phyloP scores from a whole-genome alignment of 2,113 vertebrate genomes.

The Buteo buteo region DNA sequence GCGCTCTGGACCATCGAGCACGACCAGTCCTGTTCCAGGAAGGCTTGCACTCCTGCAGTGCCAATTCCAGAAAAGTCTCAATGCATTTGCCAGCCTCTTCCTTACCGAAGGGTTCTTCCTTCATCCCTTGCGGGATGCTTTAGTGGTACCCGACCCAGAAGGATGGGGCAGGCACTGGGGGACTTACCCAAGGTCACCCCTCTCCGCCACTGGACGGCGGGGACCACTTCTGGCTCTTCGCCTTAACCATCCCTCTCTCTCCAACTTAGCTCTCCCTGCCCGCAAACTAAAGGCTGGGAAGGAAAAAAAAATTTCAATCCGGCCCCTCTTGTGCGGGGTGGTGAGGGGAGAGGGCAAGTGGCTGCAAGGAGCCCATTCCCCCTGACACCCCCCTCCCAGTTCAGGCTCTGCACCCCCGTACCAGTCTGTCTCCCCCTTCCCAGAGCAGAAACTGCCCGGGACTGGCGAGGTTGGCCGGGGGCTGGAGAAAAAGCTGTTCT shows the following conservation, averaged over 20 bases:
- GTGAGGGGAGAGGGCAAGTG: background rate
- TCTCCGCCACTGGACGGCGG: background rate
- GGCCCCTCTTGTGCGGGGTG: background rate
- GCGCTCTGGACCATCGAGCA: rapidly evolving
- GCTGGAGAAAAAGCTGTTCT: background rate
- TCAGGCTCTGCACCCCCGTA: background rate
- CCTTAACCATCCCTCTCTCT: background rate
- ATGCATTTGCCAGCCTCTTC: background rate
- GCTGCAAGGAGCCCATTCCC: background rate
- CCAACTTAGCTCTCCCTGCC: background rate
- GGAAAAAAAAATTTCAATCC: background rate
- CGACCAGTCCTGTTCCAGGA: background rate
- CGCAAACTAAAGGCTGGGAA: background rate
- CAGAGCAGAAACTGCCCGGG: background rate
- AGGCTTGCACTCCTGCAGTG: background rate
- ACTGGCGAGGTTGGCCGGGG: background rate
- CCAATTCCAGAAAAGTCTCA: constrained; percentile 11
- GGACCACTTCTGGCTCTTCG: background rate
- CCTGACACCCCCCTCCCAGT: background rate
- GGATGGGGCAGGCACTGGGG: background rate
- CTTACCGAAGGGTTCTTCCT: background rate
- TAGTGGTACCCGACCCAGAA: background rate
- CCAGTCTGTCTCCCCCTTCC: background rate
- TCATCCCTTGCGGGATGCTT: background rate
- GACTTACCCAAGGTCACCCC: background rate